Evolutionary conservation across 2,888 invertebrate genomes (phyloP).

Genomic region (Callimorpha dominula): DNA sequence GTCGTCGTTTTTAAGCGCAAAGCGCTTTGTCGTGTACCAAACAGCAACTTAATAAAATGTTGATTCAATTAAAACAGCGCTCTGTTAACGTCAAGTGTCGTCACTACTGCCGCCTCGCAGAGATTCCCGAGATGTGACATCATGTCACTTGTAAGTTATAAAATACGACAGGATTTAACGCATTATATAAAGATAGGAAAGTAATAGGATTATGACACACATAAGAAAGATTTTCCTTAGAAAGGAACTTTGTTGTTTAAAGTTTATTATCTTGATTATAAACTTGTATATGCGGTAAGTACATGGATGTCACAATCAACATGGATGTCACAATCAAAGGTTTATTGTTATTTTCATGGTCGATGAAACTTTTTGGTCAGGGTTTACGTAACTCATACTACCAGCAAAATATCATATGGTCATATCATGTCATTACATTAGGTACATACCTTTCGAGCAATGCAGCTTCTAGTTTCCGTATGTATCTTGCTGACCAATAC

Average conservation of each 20-base stretch:
- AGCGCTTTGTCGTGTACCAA: conserved; percentile 27
- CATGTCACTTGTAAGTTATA: background rate
- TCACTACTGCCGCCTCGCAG: background rate
- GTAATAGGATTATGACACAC: background rate
- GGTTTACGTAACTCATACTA: background rate
- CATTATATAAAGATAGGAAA: background rate
- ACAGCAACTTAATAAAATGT: conserved; percentile 32
- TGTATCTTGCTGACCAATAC: background rate
- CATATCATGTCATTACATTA: background rate
- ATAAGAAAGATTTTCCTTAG: background rate
- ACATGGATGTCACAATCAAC: background rate
- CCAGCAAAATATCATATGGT: background rate
- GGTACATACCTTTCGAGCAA: no score
- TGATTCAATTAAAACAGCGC: conserved; percentile 32
- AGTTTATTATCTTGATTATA: background rate
- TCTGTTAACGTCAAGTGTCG: conserved; percentile 10
- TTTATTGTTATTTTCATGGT: background rate
- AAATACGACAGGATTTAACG: conserved; percentile 1
- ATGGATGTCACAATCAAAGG: background rate
- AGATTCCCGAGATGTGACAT: background rate
- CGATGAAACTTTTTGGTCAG: background rate
- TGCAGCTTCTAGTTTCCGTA: background rate
- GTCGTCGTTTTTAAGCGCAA: conserved; percentile 11
- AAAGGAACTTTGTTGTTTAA: background rate
- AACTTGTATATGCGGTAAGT: background rate